Conservation (phyloP, 2,797 vertebrate genomes). For the Mus minutoides region DNA sequence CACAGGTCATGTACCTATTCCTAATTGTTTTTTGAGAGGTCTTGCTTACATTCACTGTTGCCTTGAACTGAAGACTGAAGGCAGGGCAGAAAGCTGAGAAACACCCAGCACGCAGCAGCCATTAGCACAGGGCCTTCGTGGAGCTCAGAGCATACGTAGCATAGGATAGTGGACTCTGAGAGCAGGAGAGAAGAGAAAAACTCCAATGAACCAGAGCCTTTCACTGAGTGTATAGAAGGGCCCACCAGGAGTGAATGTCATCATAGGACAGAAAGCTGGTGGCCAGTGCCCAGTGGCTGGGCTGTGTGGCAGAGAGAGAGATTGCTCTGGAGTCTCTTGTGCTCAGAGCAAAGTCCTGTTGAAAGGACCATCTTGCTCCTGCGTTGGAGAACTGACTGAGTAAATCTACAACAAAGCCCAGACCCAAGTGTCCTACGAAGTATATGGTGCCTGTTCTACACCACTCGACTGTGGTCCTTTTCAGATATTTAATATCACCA, state of each 20-base stretch:
- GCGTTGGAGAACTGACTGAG: background rate
- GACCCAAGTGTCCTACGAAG: background rate
- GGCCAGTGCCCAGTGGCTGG: background rate
- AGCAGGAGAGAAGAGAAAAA: background rate
- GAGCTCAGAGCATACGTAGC: background rate
- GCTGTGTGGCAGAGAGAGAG: background rate
- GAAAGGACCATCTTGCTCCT: background rate
- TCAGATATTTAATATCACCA: rapidly evolving
- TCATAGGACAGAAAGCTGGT: background rate
- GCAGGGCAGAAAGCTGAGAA: background rate
- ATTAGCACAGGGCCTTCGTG: no score
- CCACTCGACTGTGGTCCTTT: background rate
- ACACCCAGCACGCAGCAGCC: rapidly evolving
- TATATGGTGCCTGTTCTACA: background rate
- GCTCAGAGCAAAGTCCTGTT: background rate
- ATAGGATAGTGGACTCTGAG: background rate
- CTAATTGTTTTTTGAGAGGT: background rate
- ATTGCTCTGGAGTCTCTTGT: background rate
- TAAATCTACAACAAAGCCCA: background rate
- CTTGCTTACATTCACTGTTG: background rate
- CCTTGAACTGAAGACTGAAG: background rate
- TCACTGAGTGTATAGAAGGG: background rate
- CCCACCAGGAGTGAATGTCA: background rate
- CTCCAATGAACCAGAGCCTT: background rate
- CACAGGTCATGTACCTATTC: background rate